A percentile compares a stretch with the other conserved stretches of the same genome.
Conservation (phyloP, 2,888 invertebrate genomes). For the Pheosia gnoma region DNA sequence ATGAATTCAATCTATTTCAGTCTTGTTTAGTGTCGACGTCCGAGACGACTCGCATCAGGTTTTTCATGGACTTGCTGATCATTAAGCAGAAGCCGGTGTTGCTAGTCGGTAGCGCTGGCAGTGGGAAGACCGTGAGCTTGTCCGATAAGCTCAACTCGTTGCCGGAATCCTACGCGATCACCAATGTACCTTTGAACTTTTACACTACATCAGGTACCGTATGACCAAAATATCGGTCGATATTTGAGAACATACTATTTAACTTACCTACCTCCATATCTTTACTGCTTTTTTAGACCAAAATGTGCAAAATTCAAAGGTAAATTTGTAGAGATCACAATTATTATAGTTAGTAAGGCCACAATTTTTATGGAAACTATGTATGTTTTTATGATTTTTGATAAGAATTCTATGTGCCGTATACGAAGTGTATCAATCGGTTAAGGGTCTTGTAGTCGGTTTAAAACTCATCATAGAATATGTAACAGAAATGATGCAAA, state of each 20-base stretch:
- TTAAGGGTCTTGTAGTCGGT: too few relatives aligned
- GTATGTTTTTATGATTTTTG: too few relatives aligned
- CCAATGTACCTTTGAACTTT: conserved; percentile 97
- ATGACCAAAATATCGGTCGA: not conserved
- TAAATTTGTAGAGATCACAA: too few relatives aligned
- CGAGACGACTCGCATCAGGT: conserved; percentile 94
- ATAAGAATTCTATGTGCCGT: too few relatives aligned
- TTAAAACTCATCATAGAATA: too few relatives aligned
- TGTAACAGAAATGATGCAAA: conserved; percentile 90
- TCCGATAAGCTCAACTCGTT: conserved; percentile 91
- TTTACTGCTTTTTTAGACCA: too few relatives aligned
- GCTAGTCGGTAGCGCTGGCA: conserved; percentile 95
- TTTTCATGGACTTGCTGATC: conserved; percentile 94
- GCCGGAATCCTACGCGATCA: conserved; percentile 90
- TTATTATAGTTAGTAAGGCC: too few relatives aligned
- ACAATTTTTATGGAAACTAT: too few relatives aligned
- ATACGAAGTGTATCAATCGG: too few relatives aligned
- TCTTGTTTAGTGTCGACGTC: conserved; percentile 93
- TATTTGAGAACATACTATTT: not conserved
- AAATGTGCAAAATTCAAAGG: too few relatives aligned
- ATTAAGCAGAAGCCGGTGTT: conserved; percentile 92
- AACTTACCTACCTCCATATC: too few relatives aligned
- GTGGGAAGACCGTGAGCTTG: conserved; percentile 96
- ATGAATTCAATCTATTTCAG: conserved; percentile 68
- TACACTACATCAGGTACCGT: conserved; percentile 93